phyloP scores from a whole-genome alignment of 2,888 invertebrate genomes.

The Phoronis australis region DNA sequence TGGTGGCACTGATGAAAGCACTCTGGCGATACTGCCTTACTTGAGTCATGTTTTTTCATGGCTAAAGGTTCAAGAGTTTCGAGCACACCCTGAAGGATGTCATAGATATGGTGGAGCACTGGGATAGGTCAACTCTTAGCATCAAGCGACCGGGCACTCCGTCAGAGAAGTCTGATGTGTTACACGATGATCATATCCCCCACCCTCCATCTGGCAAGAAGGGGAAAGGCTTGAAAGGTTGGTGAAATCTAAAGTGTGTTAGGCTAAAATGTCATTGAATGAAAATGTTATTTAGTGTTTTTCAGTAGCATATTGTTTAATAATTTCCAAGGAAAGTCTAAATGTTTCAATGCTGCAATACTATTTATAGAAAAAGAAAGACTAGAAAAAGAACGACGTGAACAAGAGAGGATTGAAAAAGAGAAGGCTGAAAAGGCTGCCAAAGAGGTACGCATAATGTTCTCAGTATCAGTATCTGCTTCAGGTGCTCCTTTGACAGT shows the following conservation, averaged over 20 bases:
- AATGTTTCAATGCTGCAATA: too few relatives aligned
- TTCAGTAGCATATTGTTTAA: too few relatives aligned
- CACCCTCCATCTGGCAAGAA: conserved; percentile 43
- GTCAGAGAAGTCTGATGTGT: conserved; percentile 28
- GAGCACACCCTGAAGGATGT: conserved; percentile 46
- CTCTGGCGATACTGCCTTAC: background rate
- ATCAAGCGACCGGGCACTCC: conserved; percentile 42
- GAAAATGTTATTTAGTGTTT: background rate
- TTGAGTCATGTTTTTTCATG: too few relatives aligned
- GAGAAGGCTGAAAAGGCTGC: conserved; percentile 39
- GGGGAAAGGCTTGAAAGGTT: conserved; percentile 32
- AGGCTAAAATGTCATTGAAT: background rate
- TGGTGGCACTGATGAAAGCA: background rate
- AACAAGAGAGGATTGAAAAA: too few relatives aligned
- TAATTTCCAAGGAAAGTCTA: too few relatives aligned
- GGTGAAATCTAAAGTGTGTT: too few relatives aligned
- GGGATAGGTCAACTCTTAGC: conserved; percentile 46
- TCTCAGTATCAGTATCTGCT: too few relatives aligned
- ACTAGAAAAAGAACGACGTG: conserved; percentile 5
- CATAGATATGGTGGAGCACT: conserved; percentile 43
- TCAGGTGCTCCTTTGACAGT: too few relatives aligned
- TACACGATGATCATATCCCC: conserved; percentile 36
- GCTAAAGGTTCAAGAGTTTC: conserved; percentile 48
- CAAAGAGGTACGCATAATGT: conserved; percentile 34
- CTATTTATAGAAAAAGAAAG: conserved; percentile 2